Base-by-base conservation (phyloP, 2,797 vertebrate species). In the Girardinus metallicus region DNA sequence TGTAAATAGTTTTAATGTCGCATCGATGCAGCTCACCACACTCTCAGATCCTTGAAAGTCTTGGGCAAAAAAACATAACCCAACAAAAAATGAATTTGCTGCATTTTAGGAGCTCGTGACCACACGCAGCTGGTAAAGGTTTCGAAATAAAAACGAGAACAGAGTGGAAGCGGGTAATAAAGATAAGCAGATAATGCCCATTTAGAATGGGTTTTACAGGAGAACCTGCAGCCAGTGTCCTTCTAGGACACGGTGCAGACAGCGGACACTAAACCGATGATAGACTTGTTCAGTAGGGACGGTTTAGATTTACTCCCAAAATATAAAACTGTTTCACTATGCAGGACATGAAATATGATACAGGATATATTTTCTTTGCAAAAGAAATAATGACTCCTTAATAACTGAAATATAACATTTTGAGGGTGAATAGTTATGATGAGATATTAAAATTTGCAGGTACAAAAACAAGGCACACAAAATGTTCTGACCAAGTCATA, bases 201-300 rank as follows among this genome's bases (percentile, higher is more conserved):
- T 83, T 85, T 82, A 80, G 46, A 76, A 78, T 29, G n/a, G 53
- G 44, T 83, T 88, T 73, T 85, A 83, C n/a, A 46, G 62, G 77
- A 83, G 77, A 77, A 84, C 76, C 80, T 87, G 78, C 75, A 85
- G 84, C 36, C 79, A 77, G 71, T 64, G 80, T 84, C 78, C 36
- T 80, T 57, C 43, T 44, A 64, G 86, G 77, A 73, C 72, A 43
- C 21, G 76, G 60, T 51, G 74, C 80, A 79, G 72, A 68, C 80
- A 80, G 72, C 51, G 11, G 78, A 72, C 80, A 71, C 18, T 82
- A 78, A 82, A 60, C 84, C 1, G 57, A 1, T 66, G 64, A 83
- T 73, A 66, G 71, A 51, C 68, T 41, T 64, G 26, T 66, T 23
- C 49, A 39, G 49, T 47, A 13, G 62, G 81, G 77, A 81, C 29